phyloP scores from a whole-genome alignment of 2,797 vertebrate species.

The Enteromius unitaeniatus region DNA sequence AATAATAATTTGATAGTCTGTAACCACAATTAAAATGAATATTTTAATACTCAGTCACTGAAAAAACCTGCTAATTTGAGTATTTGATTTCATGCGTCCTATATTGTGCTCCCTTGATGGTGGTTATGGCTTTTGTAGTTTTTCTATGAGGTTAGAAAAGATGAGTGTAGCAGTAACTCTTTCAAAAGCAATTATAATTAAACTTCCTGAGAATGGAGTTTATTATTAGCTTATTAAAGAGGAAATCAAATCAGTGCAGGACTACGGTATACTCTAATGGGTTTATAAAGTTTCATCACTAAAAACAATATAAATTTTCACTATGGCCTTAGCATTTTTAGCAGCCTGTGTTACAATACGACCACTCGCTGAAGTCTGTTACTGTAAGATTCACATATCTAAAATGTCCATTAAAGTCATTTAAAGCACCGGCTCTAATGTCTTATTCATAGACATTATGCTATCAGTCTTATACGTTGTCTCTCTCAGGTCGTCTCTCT shows the following conservation, averaged over 20 bases:
- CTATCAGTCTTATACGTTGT: conserved; percentile 26
- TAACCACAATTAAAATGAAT: not conserved
- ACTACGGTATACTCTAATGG: not conserved
- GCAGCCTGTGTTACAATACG: not conserved
- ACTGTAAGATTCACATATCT: not conserved
- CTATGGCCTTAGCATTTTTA: not conserved
- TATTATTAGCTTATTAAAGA: not conserved
- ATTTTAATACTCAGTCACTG: not conserved
- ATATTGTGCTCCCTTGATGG: not conserved
- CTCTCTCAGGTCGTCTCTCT: conserved; percentile 8
- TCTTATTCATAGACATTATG: conserved; percentile 30
- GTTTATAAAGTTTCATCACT: not conserved
- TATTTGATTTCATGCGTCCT: not conserved
- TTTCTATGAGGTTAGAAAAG: not conserved
- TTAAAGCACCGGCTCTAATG: not conserved
- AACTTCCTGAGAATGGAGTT: not conserved
- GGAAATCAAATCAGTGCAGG: not conserved
- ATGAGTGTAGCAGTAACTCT: not conserved
- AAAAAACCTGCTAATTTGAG: not conserved
- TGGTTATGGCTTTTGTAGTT: not conserved
- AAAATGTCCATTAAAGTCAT: conserved; percentile 5
- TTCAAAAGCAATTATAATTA: not conserved
- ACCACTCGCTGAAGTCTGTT: not conserved
- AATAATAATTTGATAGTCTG: not conserved
- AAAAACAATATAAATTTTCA: not conserved